phyloP scores from a whole-genome alignment of 2,888 invertebrate genomes.

The Asteroscopus sphinx region DNA sequence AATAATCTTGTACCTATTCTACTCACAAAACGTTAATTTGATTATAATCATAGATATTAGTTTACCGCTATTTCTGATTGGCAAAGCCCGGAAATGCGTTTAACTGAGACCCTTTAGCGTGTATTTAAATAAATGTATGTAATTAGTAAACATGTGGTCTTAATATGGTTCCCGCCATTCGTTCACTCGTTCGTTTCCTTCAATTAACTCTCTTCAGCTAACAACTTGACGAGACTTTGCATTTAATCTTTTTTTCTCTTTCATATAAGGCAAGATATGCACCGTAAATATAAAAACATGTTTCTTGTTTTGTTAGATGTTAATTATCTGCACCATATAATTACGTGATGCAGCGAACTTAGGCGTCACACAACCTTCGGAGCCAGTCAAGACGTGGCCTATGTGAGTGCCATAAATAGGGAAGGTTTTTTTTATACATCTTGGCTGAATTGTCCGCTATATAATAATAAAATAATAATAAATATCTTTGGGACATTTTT shows the following conservation, averaged over 20 bases:
- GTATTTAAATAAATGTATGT: slow-evolving; percentile 19
- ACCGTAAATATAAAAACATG: slow-evolving; percentile 32
- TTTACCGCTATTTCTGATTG: slow-evolving; percentile 17
- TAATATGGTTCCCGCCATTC: slow-evolving; percentile 18
- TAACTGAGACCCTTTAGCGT: not conserved
- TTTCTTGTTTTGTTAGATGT: slow-evolving; percentile 16
- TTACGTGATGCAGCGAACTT: slow-evolving; percentile 22
- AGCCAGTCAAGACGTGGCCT: slow-evolving; percentile 25
- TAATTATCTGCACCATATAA: slow-evolving; percentile 34
- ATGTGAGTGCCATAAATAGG: slow-evolving; percentile 16
- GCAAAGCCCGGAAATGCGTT: slow-evolving; percentile 4
- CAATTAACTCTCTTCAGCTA: slow-evolving; percentile 14
- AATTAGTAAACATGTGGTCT: slow-evolving; percentile 15
- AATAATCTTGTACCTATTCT: slow-evolving; percentile 23
- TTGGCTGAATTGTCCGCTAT: not conserved
- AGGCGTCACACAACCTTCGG: slow-evolving; percentile 16
- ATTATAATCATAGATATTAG: not conserved
- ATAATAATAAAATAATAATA: too few species aligned
- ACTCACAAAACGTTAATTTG: slow-evolving; percentile 21
- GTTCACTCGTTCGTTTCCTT: slow-evolving; percentile 25
- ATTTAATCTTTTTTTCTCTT: slow-evolving; percentile 21
- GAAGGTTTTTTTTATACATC: slow-evolving; percentile 12
- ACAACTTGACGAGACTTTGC: slow-evolving; percentile 9
- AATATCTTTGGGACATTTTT: too few species aligned
- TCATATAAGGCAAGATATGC: slow-evolving; percentile 6